phyloP scores from a whole-genome alignment of 2,888 invertebrate species.

The Hemistola chrysoprasaria region DNA sequence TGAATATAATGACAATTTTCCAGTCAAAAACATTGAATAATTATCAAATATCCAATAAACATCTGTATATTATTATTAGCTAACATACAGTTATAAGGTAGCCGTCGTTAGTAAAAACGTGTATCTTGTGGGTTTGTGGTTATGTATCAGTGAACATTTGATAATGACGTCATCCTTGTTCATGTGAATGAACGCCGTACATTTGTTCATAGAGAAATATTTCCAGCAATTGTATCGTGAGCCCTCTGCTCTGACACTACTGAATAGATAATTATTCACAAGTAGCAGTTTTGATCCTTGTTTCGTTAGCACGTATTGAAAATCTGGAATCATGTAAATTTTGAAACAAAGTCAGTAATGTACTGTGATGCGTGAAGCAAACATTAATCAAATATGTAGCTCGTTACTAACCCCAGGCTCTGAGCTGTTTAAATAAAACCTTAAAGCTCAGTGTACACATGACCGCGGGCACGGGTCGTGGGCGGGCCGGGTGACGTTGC shows the following conservation, averaged over 20 bases:
- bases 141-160: conserved; percentile 1
- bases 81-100: no score
- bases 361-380: neutral
- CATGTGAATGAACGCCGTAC: conserved; percentile 14
- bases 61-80: no score
- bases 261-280: conserved; percentile 3
- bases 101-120: neutral
- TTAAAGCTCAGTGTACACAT: no score
- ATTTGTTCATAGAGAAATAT: conserved; percentile 8
- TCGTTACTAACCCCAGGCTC: no score
- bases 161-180: conserved; percentile 12
- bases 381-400: no score
- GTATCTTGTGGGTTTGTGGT: conserved; percentile 7
- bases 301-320: conserved; percentile 1
- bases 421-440: no score
- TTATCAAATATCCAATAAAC: no score
- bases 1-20: no score
- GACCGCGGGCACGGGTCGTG: no score
- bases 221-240: conserved; percentile 9
- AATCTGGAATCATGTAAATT: neutral
- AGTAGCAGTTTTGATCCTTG: conserved; percentile 3
- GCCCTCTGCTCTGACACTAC: neutral
- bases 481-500: no score
- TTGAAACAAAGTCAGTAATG: neutral
- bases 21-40: no score